These are phyloP conservation scores for Cotesia congregata DNA, from an alignment of 2,888 invertebrate species.

Conservation along the genomic window DNA sequence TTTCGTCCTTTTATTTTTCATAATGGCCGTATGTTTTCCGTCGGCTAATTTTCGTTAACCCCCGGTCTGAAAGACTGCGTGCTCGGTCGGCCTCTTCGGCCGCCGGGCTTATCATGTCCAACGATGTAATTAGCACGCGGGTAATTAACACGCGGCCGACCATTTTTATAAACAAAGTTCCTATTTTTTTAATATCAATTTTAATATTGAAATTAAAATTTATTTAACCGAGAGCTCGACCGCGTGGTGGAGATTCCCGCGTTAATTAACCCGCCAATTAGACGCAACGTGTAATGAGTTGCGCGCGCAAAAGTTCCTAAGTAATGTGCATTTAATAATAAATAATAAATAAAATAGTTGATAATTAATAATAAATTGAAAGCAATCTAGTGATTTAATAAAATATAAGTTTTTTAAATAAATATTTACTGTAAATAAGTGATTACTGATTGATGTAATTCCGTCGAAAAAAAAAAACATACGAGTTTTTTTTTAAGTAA, in stretches of 20 bases:
- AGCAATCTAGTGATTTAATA: neutral
- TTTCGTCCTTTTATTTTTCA: too few species aligned
- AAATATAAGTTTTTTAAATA: neutral
- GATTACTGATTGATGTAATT: constrained; percentile 11
- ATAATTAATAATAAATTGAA: constrained; percentile 7
- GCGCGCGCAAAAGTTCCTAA: constrained; percentile 70
- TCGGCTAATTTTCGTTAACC: constrained; percentile 11
- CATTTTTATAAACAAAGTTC: constrained; percentile 19
- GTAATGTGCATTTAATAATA: constrained; percentile 41
- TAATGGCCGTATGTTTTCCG: neutral
- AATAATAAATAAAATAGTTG: constrained; percentile 15
- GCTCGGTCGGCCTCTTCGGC: constrained; percentile 45
- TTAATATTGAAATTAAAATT: constrained; percentile 4
- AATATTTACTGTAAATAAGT: neutral
- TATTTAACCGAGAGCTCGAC: constrained; percentile 46
- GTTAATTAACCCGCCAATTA: constrained; percentile 69
- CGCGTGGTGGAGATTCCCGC: constrained; percentile 66
- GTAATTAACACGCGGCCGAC: neutral
- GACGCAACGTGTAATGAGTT: constrained; percentile 67
- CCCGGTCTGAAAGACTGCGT: constrained; percentile 32
- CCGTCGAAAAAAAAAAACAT: too few species aligned
- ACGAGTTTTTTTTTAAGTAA: constrained; percentile 10
- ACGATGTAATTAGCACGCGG: constrained; percentile 22
- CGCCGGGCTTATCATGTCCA: constrained; percentile 37
- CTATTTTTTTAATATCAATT: constrained; percentile 37